phyloP scores from a whole-genome alignment of 2,797 vertebrate genomes.

The Pangasius mekongensis region DNA sequence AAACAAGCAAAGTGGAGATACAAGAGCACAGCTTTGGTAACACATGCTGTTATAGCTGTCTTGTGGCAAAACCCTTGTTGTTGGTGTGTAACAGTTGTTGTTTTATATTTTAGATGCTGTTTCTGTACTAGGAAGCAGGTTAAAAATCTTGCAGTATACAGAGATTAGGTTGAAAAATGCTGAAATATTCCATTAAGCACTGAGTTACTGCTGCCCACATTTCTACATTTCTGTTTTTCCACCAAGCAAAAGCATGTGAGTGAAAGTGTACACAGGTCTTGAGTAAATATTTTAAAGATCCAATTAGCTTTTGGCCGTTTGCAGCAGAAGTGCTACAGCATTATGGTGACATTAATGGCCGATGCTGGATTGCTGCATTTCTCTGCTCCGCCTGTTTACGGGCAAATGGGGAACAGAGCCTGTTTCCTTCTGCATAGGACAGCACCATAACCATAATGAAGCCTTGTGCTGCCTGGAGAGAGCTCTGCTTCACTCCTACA shows the following conservation, averaged over 20 bases:
- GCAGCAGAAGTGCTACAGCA: conserved; percentile 47
- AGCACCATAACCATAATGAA: conserved; percentile 38
- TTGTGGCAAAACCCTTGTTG: not conserved
- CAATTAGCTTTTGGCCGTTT: conserved; percentile 34
- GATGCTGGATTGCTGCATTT: conserved; percentile 57
- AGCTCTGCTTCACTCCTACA: conserved; percentile 33
- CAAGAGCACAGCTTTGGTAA: not conserved
- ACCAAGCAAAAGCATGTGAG: conserved; percentile 13
- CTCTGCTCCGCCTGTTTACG: conserved; percentile 65
- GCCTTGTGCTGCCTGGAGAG: conserved; percentile 36
- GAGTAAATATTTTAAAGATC: conserved; percentile 42
- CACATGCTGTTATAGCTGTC: not conserved
- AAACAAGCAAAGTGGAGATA: not conserved
- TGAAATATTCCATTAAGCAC: conserved; percentile 22
- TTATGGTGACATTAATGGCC: conserved; percentile 52
- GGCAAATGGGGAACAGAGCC: conserved; percentile 59
- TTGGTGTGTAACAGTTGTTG: not conserved
- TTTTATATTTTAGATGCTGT: not conserved
- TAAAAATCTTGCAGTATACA: conserved; percentile 4
- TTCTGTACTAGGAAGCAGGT: not conserved
- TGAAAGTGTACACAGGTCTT: conserved; percentile 31
- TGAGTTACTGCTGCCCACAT: conserved; percentile 12
- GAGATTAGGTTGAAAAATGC: conserved; percentile 11
- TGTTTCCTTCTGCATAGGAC: conserved; percentile 50
- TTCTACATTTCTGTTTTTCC: conserved; percentile 15